phyloP scores from a whole-genome alignment of 2,113 vertebrate species.

The Malurus elegans region DNA sequence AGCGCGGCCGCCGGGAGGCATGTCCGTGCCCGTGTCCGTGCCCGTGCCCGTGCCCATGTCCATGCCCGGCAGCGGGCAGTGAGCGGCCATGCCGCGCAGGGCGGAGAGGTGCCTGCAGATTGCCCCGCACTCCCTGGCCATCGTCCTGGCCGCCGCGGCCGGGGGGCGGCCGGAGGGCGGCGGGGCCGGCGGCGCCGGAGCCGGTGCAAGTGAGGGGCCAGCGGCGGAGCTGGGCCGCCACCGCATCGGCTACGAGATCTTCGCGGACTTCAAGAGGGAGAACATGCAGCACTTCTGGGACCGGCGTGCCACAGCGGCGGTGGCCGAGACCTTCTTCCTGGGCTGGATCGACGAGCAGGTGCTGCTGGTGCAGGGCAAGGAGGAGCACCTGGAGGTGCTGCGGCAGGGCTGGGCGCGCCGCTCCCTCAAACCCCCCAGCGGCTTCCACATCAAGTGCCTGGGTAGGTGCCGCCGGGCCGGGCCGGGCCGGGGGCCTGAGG shows the following conservation, averaged over 20 bases:
- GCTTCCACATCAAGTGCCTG: slow-evolving; percentile 92
- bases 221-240: slow-evolving; percentile 76
- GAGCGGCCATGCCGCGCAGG: slow-evolving; percentile 38
- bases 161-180: neutral
- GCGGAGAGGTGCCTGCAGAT: slow-evolving; percentile 91
- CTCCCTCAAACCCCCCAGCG: slow-evolving; percentile 87
- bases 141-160: slow-evolving; percentile 81
- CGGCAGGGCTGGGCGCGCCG: slow-evolving; percentile 92
- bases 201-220: neutral
- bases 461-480: slow-evolving; percentile 75
- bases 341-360: slow-evolving; percentile 98
- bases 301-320: slow-evolving; percentile 86
- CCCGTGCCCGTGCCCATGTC: accelerated
- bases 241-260: slow-evolving; percentile 93
- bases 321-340: slow-evolving; percentile 92
- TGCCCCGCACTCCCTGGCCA: slow-evolving; percentile 92
- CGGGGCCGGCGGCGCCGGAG: neutral
- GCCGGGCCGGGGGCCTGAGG: neutral
- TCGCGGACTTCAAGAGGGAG: slow-evolving; percentile 94
- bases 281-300: slow-evolving; percentile 95
- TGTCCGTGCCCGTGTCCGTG: neutral
- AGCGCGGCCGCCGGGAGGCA: neutral
- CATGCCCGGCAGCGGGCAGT: neutral
- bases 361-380: slow-evolving; percentile 92
- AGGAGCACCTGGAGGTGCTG: slow-evolving; percentile 92